A percentile compares a stretch with the other conserved stretches of the same genome.
Conservation (phyloP, 1,140 invertebrate genomes). For the Drosophila sp. region DNA sequence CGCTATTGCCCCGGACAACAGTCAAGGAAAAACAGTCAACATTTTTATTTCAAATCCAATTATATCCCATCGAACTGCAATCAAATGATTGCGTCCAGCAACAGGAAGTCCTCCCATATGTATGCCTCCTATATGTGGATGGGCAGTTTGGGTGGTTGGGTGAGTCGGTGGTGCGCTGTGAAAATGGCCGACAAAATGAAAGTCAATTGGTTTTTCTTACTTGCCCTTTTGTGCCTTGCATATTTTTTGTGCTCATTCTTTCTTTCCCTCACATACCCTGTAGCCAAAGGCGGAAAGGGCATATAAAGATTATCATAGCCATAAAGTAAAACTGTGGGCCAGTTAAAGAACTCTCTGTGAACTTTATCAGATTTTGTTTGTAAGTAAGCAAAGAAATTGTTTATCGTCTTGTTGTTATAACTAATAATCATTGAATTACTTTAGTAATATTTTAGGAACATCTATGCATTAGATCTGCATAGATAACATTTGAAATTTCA, state of each 20-base stretch:
- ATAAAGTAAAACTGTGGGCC: no score
- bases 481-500: no score
- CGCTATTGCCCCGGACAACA: conserved; percentile 46
- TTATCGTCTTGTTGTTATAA: no score
- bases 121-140: neutral
- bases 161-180: conserved; percentile 34
- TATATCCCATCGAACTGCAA: conserved; percentile 79
- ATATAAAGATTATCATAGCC: neutral
- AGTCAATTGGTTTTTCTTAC: conserved; percentile 73
- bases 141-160: conserved; percentile 11
- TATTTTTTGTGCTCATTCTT: conserved; percentile 7
- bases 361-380: no score
- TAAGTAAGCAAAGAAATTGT: no score
- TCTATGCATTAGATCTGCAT: no score
- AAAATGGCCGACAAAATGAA: conserved; percentile 80
- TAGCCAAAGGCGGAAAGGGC: neutral
- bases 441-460: no score
- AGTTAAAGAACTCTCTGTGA: no score
- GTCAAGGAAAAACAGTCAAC: conserved; percentile 54
- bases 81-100: conserved; percentile 77
- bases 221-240: conserved; percentile 30
- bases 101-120: conserved; percentile 52
- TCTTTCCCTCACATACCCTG: neutral
- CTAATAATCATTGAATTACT: no score
- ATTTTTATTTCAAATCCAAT: conserved; percentile 82